phyloP scores from a whole-genome alignment of 1,140 invertebrate genomes.

The Drosophila seguyi region DNA sequence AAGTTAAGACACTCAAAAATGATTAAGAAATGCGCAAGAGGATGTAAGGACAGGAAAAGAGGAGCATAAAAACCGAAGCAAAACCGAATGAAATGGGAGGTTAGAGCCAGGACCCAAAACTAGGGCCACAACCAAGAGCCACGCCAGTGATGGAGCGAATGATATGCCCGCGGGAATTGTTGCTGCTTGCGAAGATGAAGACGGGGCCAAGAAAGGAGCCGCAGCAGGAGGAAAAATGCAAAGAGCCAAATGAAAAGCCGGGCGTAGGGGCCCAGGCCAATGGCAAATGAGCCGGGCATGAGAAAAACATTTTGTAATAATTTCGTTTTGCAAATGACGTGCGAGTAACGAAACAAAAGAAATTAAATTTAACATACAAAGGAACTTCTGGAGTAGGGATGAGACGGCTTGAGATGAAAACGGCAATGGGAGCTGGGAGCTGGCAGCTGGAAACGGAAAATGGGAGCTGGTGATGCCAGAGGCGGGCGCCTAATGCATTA shows the following conservation, averaged over 20 bases:
- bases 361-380: constrained; percentile 84
- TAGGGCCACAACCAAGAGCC: constrained; percentile 25
- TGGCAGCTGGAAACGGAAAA: constrained; percentile 3
- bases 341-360: constrained; percentile 84
- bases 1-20: constrained; percentile 81
- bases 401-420: constrained; percentile 32
- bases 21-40: constrained; percentile 74
- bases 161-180: constrained; percentile 82
- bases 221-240: constrained; percentile 43
- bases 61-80: constrained; percentile 43
- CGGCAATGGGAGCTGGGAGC: constrained; percentile 10
- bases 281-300: constrained; percentile 55
- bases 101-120: constrained; percentile 26
- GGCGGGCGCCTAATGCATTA: constrained; percentile 75
- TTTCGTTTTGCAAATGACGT: constrained; percentile 85
- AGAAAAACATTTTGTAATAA: constrained; percentile 80
- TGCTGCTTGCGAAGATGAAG: constrained; percentile 60
- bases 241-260: constrained; percentile 41
- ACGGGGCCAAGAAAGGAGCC: constrained; percentile 36
- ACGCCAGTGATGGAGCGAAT: constrained; percentile 74
- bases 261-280: constrained; percentile 36
- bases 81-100: constrained; percentile 57
- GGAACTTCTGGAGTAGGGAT: constrained; percentile 45
- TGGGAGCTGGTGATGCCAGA: constrained; percentile 9
- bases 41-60: constrained; percentile 38